A percentile compares a stretch with the other conserved stretches of the same genome.
Conservation (phyloP, 2,797 vertebrate genomes). For the Euthynnus affinis region DNA sequence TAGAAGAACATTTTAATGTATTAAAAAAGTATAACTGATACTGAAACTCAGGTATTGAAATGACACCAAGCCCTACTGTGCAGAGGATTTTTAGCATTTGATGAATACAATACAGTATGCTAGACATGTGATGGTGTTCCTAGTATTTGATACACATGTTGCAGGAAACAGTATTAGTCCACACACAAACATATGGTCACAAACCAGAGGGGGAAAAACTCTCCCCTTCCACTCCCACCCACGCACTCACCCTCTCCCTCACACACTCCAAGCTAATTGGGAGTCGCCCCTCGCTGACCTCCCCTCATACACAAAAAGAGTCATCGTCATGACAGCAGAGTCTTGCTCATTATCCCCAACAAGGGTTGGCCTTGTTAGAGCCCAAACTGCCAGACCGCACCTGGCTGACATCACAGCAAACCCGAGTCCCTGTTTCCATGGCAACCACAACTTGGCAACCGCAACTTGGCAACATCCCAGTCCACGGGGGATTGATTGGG, state of each 20-base stretch:
- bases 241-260: slow-evolving; percentile 34
- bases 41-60: not conserved
- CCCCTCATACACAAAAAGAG: slow-evolving; percentile 52
- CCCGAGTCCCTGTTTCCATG: slow-evolving; percentile 62
- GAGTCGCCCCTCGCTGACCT: slow-evolving; percentile 67
- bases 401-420: slow-evolving; percentile 76
- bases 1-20: too few species aligned
- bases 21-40: not conserved
- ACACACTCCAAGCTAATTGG: slow-evolving; percentile 66
- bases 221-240: not conserved
- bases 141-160: slow-evolving; percentile 13
- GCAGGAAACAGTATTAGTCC: slow-evolving; percentile 9
- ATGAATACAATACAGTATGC: not conserved
- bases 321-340: slow-evolving; percentile 63
- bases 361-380: slow-evolving; percentile 69
- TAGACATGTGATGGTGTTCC: not conserved
- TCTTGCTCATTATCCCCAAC: slow-evolving; percentile 72
- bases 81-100: not conserved
- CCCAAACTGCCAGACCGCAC: slow-evolving; percentile 62
- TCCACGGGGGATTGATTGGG: slow-evolving; percentile 78
- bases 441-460: slow-evolving; percentile 77
- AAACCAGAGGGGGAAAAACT: slow-evolving; percentile 11
- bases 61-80: not conserved
- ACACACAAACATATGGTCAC: slow-evolving; percentile 18
- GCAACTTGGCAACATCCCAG: slow-evolving; percentile 64